phyloP scores from a whole-genome alignment of 2,797 vertebrate genomes.

The Hippocampus kuda region DNA sequence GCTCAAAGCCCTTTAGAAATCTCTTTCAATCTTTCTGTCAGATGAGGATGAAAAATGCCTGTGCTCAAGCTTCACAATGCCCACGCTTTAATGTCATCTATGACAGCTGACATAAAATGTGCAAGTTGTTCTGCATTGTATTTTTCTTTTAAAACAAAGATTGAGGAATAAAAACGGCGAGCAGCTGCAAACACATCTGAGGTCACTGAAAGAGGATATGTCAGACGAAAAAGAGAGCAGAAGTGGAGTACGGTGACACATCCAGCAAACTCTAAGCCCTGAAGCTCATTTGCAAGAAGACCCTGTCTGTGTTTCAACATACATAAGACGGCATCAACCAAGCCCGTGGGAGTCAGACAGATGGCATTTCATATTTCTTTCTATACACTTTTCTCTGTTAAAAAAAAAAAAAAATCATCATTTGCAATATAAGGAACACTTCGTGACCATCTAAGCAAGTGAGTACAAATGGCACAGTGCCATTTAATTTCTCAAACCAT shows the following conservation, averaged over 20 bases:
- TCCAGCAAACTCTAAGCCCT: slow-evolving; percentile 26
- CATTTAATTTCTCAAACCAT: neutral
- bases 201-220: slow-evolving; percentile 31
- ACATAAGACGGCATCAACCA: slow-evolving; percentile 34
- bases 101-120: slow-evolving; percentile 35
- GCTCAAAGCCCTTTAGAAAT: slow-evolving; percentile 41
- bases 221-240: slow-evolving; percentile 31
- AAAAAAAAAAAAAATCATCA: neutral
- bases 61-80: slow-evolving; percentile 19
- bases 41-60: slow-evolving; percentile 43
- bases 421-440: neutral
- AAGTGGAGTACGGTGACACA: slow-evolving; percentile 28
- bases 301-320: slow-evolving; percentile 36
- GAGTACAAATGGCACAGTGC: neutral
- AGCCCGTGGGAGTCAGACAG: slow-evolving; percentile 27
- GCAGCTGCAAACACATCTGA: slow-evolving; percentile 35
- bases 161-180: slow-evolving; percentile 32
- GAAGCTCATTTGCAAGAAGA: slow-evolving; percentile 55
- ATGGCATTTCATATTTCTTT: slow-evolving; percentile 29
- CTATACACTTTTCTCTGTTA: slow-evolving; percentile 20
- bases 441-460: neutral
- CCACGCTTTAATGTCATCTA: slow-evolving; percentile 41
- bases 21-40: slow-evolving; percentile 43
- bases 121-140: slow-evolving; percentile 45
- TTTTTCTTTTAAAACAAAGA: slow-evolving; percentile 25